phyloP scores from a whole-genome alignment of 2,888 invertebrate genomes.

The Parnassius mnemosyne region DNA sequence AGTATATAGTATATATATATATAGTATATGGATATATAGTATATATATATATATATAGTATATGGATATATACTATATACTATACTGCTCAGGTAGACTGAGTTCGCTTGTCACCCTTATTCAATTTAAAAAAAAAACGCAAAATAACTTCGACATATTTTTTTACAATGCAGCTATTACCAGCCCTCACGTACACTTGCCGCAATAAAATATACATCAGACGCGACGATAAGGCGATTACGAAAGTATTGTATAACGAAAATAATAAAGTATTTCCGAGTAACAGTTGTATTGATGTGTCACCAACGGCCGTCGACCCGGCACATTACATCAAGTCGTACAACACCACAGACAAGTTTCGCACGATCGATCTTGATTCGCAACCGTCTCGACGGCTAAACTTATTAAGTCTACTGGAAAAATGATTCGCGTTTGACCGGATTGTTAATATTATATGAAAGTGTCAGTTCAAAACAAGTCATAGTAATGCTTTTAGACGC shows the following conservation, averaged over 20 bases:
- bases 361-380: slow-evolving; percentile 16
- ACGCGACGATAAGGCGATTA: slow-evolving; percentile 21
- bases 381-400: slow-evolving; percentile 18
- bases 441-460: slow-evolving; percentile 16
- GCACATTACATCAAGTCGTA: slow-evolving; percentile 35
- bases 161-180: too few species aligned
- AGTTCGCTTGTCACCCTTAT: too few species aligned
- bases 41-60: too few species aligned
- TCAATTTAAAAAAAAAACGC: too few species aligned
- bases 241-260: slow-evolving; percentile 27
- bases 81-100: too few species aligned
- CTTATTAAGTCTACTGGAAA: slow-evolving; percentile 12
- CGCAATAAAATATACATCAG: slow-evolving; percentile 18
- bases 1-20: too few species aligned
- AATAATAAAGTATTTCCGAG: slow-evolving; percentile 24
- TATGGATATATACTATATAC: too few species aligned
- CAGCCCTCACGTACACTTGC: neutral
- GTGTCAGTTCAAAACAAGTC: slow-evolving; percentile 13
- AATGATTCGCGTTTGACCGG: slow-evolving; percentile 15
- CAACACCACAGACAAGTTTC: slow-evolving; percentile 32
- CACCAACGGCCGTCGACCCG: slow-evolving; percentile 37
- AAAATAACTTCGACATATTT: neutral
- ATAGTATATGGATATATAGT: too few species aligned
- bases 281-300: slow-evolving; percentile 33
- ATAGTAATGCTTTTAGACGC: neutral